phyloP scores from a whole-genome alignment of 2,888 invertebrate genomes.

The Protophormia terraenovae region DNA sequence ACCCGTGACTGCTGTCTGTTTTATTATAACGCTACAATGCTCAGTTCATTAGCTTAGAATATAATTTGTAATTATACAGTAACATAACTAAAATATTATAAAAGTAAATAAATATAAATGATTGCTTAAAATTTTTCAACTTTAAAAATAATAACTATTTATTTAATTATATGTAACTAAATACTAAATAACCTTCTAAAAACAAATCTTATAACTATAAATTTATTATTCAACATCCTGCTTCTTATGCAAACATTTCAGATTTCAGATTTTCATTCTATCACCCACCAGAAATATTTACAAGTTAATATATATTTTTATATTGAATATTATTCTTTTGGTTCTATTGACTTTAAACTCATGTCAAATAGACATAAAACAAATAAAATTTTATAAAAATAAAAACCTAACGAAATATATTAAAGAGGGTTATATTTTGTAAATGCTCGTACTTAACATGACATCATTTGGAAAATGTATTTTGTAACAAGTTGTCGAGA shows the following conservation, averaged over 20 bases:
- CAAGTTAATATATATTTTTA: not conserved
- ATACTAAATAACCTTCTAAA: not conserved
- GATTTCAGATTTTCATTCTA: not conserved
- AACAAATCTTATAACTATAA: not conserved
- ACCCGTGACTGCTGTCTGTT: no score
- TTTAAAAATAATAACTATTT: no score
- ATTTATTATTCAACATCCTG: not conserved
- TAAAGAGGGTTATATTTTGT: not conserved
- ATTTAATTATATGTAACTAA: no score
- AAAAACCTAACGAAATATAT: not conserved
- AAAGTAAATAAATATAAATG: no score
- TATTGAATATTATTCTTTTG: not conserved
- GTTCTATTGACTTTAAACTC: constrained; percentile 29
- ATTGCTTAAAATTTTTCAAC: no score
- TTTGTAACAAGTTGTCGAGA: constrained; percentile 75
- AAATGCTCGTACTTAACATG: constrained; percentile 52
- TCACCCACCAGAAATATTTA: not conserved
- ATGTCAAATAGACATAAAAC: constrained; percentile 29
- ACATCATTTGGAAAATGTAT: constrained; percentile 68
- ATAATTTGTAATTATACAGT: no score
- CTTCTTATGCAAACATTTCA: constrained; percentile 7
- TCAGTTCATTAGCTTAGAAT: no score
- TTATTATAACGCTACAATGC: no score
- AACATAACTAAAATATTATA: no score
- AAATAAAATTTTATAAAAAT: constrained; percentile 23